Conservation (phyloP, 1,140 invertebrate genomes). For the Calosoma granatense region DNA sequence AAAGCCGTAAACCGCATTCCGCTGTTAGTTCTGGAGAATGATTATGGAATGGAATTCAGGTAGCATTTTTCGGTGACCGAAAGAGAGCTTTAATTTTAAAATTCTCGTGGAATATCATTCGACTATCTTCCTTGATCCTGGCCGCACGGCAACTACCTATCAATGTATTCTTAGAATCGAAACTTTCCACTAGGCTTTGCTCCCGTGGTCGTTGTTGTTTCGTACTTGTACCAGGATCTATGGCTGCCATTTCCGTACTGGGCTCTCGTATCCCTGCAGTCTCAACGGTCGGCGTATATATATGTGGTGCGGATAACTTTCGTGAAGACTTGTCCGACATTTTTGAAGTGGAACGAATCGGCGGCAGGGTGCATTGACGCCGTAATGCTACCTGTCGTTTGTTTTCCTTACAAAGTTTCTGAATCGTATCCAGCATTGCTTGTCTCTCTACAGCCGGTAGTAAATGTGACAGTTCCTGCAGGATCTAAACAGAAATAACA, state of each 20-base stretch:
- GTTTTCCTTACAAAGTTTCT: conserved; percentile 22
- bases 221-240: not conserved
- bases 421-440: conserved; percentile 25
- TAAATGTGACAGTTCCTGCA: conserved; percentile 25
- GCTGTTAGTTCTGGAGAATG: too few relatives aligned
- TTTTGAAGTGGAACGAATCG: conserved; percentile 16
- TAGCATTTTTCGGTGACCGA: too few relatives aligned
- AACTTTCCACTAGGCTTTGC: not conserved
- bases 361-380: conserved; percentile 23
- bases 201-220: not conserved
- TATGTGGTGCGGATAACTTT: conserved; percentile 19
- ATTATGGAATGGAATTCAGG: too few relatives aligned
- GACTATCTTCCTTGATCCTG: conserved; percentile 26
- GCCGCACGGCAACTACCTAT: conserved; percentile 26
- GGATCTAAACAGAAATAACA: conserved; percentile 20
- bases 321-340: conserved; percentile 8
- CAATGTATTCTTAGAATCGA: conserved; percentile 13
- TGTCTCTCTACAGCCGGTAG: conserved; percentile 26
- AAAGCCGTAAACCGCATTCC: too few relatives aligned
- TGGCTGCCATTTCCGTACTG: not conserved
- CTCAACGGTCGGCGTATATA: conserved; percentile 29
- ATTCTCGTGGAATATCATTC: conserved; percentile 24
- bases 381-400: conserved; percentile 16
- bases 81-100: conserved; percentile 25
- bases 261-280: conserved; percentile 24